These are phyloP conservation scores for Campoplex nolae DNA, from an alignment of 2,888 invertebrate species.

Conservation along the genomic window DNA sequence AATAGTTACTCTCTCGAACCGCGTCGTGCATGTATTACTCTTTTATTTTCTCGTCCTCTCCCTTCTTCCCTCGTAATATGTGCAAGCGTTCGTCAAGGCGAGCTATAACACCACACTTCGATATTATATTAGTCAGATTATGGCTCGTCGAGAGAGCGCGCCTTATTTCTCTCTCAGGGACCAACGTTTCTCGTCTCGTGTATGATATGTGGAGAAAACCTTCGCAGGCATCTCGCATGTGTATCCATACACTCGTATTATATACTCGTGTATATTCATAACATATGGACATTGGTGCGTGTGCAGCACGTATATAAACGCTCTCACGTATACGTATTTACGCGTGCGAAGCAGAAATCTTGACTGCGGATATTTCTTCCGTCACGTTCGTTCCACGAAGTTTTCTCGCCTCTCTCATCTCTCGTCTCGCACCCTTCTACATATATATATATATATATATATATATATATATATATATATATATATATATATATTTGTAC, in stretches of 20 bases:
- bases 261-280: neutral
- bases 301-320: neutral
- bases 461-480: neutral
- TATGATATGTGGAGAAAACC: constrained; percentile 36
- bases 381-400: constrained; percentile 61
- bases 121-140: constrained; percentile 63
- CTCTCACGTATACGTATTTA: constrained; percentile 33
- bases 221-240: constrained; percentile 49
- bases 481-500: neutral
- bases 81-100: constrained; percentile 49
- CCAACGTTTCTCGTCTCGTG: constrained; percentile 47
- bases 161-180: constrained; percentile 31
- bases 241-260: neutral
- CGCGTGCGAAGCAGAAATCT: constrained; percentile 61
- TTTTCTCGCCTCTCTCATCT: constrained; percentile 40
- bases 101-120: constrained; percentile 58
- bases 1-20: constrained; percentile 65
- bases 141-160: constrained; percentile 33
- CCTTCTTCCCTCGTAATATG: constrained; percentile 29
- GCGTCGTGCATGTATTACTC: constrained; percentile 23
- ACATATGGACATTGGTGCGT: neutral
- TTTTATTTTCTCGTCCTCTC: constrained; percentile 6
- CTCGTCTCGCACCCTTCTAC: constrained; percentile 2
- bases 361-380: constrained; percentile 44
- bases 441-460: neutral